Percentiles rank a stretch among this genome's conserved stretches.
These are phyloP conservation scores for Eudasyphora cyanicolor DNA, from an alignment of 2,888 invertebrate species.

Conservation along the genomic window DNA sequence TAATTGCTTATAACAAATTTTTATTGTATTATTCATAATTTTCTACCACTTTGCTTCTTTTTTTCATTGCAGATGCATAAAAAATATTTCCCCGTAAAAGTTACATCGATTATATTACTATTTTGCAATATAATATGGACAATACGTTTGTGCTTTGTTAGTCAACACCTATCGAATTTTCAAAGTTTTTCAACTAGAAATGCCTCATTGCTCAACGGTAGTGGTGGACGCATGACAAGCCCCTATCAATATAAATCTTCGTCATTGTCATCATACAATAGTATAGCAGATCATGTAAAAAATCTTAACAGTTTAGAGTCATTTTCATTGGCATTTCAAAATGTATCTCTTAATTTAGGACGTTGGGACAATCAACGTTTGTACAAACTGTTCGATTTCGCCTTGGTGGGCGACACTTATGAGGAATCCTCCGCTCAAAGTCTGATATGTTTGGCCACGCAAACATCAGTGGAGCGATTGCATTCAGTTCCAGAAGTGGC, in stretches of 20 bases:
- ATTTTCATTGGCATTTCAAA: conserved; percentile 79
- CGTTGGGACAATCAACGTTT: conserved; percentile 87
- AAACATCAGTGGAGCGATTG: conserved; percentile 91
- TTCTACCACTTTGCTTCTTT: background rate
- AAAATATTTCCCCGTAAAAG: conserved; percentile 53
- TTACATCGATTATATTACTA: conserved; percentile 46
- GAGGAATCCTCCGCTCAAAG: conserved; percentile 72
- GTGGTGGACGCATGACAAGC: background rate
- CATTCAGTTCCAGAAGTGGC: conserved; percentile 89
- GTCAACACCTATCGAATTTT: conserved; percentile 1
- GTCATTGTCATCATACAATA: background rate
- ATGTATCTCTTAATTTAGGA: conserved; percentile 85
- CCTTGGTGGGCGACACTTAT: conserved; percentile 85
- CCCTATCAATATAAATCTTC: conserved; percentile 11
- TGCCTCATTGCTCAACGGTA: background rate
- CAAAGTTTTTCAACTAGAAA: conserved; percentile 23
- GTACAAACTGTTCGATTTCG: conserved; percentile 88
- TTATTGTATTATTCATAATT: background rate
- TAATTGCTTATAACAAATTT: background rate
- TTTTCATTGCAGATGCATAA: conserved; percentile 46
- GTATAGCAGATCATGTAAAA: conserved; percentile 12
- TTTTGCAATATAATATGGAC: conserved; percentile 57
- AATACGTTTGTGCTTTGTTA: conserved; percentile 51
- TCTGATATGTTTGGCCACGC: conserved; percentile 89
- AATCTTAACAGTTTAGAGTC: conserved; percentile 44